A percentile compares a stretch with the other conserved stretches of the same genome.
Conservation (phyloP, 2,888 invertebrate genomes). For the Luperina testacea region DNA sequence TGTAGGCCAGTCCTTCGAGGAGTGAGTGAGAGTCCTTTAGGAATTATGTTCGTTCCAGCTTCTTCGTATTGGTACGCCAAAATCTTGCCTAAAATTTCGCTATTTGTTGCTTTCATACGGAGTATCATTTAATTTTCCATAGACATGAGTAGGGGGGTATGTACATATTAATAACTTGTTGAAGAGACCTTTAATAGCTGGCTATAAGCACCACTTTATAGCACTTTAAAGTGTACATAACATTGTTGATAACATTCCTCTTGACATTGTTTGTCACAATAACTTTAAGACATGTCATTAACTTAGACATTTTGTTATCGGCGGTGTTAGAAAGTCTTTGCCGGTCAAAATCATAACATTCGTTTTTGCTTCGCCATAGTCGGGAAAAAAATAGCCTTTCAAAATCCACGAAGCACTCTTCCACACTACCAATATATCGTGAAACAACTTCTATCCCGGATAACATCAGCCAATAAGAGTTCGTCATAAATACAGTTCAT, state of each 20-base stretch:
- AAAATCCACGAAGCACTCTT: background rate
- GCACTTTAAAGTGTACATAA: slow-evolving; percentile 15
- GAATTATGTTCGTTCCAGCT: background rate
- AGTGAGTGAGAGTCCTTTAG: background rate
- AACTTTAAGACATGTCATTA: slow-evolving; percentile 40
- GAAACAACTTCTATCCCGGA: background rate
- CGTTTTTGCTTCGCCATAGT: too few species aligned
- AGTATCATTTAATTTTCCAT: background rate
- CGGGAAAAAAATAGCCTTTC: background rate
- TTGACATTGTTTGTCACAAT: slow-evolving; percentile 43
- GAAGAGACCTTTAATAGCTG: slow-evolving; percentile 9
- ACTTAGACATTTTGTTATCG: slow-evolving; percentile 3
- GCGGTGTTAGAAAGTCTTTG: background rate
- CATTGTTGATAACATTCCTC: slow-evolving; percentile 33
- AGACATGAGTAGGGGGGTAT: background rate
- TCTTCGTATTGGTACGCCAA: too few species aligned
- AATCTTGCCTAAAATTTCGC: background rate
- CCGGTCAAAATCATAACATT: too few species aligned
- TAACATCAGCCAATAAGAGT: slow-evolving; percentile 26
- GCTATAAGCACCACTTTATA: slow-evolving; percentile 25
- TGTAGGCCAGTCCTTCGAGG: background rate
- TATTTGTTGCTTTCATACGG: background rate
- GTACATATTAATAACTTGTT: slow-evolving; percentile 21
- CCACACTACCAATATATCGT: background rate
- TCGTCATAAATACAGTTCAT: slow-evolving; percentile 51